Base-by-base conservation (phyloP, 2,797 vertebrate species). In the Caiman crocodilus region DNA sequence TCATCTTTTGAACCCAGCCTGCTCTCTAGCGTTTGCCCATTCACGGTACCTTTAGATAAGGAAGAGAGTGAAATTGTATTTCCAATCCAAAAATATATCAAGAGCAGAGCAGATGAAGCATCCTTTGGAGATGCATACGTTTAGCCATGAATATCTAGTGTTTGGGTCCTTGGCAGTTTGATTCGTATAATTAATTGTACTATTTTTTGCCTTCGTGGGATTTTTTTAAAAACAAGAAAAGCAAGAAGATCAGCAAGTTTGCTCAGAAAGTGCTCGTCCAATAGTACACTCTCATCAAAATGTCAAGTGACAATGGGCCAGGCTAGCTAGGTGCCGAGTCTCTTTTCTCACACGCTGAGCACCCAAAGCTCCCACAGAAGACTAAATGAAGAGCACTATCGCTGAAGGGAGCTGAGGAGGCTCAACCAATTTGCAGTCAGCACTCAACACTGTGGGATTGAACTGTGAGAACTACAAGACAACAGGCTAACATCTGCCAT, bases 161-260 rank as follows among this genome's bases (percentile, higher is more conserved):
- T 84, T 89, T 85, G 0, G 2, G 65, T 96, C 94, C 94, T 96
- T 95, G 95, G 84, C 93, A 87, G 15, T 76, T 96, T 90, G 87
- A 86, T 94, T 95, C 95, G 79, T 97, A 90, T 94, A 93, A 90
- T 89, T 96, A 85, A 94, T 90, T 96, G 92, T 96, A 88, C 57
- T 94, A 95, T 92, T 91, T 97, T 96, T 96, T 94, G 85, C 91
- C 94, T 73, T 94, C 93, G 89, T 93, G 95, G 97, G 94, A 78
- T 76, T 85, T 86, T 57, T 74, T 16, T 81, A 14, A 65, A 55
- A 82, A 73, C 21, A 20, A 20, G 42, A 63, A 63, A 92, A 94
- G 81, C 80, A 92, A 88, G 64, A 90, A 90, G 77, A 79, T 90
- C 50, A 73, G 65, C 87, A 5, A 2, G 14, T 79, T 81, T 92